Conservation (phyloP, 2,797 vertebrate species). For the Champsocephalus esox region DNA sequence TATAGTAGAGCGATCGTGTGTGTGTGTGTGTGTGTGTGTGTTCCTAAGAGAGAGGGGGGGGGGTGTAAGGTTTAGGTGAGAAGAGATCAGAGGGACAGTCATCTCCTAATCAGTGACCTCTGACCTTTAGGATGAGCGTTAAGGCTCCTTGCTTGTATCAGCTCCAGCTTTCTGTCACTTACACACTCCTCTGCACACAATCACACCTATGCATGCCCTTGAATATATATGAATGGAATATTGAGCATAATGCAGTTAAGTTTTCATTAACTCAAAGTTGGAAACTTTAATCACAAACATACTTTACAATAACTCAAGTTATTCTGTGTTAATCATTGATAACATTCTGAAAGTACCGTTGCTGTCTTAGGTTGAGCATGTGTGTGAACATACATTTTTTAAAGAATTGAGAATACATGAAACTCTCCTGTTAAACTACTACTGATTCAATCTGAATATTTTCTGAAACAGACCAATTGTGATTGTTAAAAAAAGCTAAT, state of each 20-base stretch:
- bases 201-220: slow-evolving; percentile 7
- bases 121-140: slow-evolving; percentile 35
- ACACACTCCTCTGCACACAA: slow-evolving; percentile 4
- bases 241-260: neutral
- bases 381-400: no score
- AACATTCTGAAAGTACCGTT: neutral
- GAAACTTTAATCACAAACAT: neutral
- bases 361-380: neutral
- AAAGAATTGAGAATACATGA: no score
- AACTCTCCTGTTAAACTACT: no score
- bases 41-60: neutral
- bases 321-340: neutral
- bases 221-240: neutral
- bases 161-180: slow-evolving; percentile 4
- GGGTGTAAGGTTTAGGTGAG: slow-evolving; percentile 44
- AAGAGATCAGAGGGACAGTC: slow-evolving; percentile 43
- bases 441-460: no score
- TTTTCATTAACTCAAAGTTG: neutral
- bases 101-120: slow-evolving; percentile 41
- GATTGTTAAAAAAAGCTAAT: no score
- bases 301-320: neutral
- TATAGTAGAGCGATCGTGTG: slow-evolving; percentile 15
- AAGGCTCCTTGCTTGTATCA: slow-evolving; percentile 26
- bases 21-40: neutral
- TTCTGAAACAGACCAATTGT: no score